Conservation (phyloP, 1,140 invertebrate genomes). For the Drosophila sp. region DNA sequence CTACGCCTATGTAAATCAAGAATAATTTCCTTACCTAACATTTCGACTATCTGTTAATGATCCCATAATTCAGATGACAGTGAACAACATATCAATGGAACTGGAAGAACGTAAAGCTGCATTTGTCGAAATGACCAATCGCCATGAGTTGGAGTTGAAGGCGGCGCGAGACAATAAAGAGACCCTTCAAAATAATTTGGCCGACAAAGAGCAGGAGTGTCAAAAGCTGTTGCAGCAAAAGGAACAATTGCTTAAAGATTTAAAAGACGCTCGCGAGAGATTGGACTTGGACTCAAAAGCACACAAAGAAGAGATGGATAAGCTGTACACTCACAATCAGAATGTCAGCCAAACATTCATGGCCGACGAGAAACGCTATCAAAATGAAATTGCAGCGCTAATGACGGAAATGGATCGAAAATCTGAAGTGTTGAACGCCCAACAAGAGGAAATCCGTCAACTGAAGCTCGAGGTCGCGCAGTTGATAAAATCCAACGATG, state of each 20-base stretch:
- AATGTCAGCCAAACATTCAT: not conserved
- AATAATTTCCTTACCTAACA: no score
- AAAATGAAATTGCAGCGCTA: not conserved
- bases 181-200: not conserved
- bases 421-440: not conserved
- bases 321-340: not conserved
- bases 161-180: not conserved
- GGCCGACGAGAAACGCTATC: not conserved
- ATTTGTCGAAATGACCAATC: not conserved
- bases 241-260: not conserved
- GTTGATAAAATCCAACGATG: not conserved
- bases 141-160: not conserved
- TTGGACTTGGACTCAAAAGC: not conserved
- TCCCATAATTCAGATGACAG: not conserved
- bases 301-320: not conserved
- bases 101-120: not conserved
- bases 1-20: no score
- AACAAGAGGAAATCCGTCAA: not conserved
- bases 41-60: not conserved
- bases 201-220: not conserved
- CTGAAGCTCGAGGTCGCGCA: not conserved
- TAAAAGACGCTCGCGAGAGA: not conserved
- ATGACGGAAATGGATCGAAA: not conserved
- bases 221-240: not conserved
- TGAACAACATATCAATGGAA: not conserved